Evolutionary conservation across 2,113 vertebrate species (phyloP).

Genomic region (Sciurus niger): DNA sequence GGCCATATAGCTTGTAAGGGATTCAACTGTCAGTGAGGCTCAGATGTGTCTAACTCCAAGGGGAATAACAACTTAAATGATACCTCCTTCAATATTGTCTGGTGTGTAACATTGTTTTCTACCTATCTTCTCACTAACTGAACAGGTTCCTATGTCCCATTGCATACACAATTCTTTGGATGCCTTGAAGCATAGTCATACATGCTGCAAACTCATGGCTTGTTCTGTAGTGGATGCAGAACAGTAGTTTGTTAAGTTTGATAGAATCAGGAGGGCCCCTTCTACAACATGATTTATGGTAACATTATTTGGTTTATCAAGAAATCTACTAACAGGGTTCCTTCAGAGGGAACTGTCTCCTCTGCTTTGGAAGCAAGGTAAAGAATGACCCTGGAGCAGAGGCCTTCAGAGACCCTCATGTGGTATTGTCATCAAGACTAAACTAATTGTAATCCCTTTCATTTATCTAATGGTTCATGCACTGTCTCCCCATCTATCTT

Average conservation of each 20-base stretch:
- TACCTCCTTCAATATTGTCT: neutral
- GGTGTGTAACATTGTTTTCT: neutral
- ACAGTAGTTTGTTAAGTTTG: neutral
- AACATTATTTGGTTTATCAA: neutral
- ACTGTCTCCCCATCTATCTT: neutral
- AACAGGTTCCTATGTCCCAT: fast-evolving
- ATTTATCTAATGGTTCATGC: neutral
- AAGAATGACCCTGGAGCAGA: neutral
- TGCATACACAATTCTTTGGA: neutral
- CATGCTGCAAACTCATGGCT: neutral
- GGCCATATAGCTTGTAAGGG: neutral
- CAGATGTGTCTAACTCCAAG: neutral
- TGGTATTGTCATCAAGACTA: neutral
- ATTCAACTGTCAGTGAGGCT: neutral
- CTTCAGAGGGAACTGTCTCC: neutral
- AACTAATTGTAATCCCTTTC: neutral
- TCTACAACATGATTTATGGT: neutral
- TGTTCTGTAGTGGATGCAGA: neutral
- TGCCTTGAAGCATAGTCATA: neutral
- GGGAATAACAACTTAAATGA: neutral
- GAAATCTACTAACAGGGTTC: neutral
- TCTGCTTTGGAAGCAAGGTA: neutral
- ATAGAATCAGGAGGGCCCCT: neutral
- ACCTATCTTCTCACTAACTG: neutral
- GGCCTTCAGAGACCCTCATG: neutral